Percentiles rank a stretch among this genome's conserved stretches.
These are phyloP conservation scores for Petrocephalus zakoni DNA, from an alignment of 2,113 vertebrate species.

Conservation along the genomic window DNA sequence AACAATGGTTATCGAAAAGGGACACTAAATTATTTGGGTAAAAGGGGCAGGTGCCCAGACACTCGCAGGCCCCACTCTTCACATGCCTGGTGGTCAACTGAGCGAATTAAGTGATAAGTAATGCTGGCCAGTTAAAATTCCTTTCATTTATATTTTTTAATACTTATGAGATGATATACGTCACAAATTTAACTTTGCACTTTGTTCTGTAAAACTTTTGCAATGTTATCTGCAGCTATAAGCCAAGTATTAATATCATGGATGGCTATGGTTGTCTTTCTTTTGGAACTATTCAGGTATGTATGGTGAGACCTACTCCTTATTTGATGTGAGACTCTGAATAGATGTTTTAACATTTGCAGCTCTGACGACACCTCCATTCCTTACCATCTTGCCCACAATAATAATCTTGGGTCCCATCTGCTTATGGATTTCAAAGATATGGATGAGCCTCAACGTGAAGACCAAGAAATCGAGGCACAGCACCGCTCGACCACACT, in stretches of 20 bases:
- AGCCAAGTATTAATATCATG: background rate
- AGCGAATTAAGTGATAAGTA: background rate
- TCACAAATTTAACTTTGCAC: background rate
- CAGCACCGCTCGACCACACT: constrained; percentile 64
- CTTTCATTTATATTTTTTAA: background rate
- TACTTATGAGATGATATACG: background rate
- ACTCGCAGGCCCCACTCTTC: background rate
- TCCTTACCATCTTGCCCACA: constrained; percentile 80
- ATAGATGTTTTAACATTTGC: background rate
- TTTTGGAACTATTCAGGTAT: background rate
- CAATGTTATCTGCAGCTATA: background rate
- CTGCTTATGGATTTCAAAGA: constrained; percentile 82
- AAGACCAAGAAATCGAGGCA: constrained; percentile 84
- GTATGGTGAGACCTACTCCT: background rate
- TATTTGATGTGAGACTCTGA: background rate
- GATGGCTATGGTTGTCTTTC: background rate
- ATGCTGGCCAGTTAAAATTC: background rate
- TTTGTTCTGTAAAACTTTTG: background rate
- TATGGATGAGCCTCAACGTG: constrained; percentile 80
- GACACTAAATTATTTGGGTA: background rate
- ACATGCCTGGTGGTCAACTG: background rate
- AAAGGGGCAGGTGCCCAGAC: background rate
- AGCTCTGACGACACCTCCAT: background rate
- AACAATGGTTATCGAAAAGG: background rate
- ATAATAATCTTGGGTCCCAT: constrained; percentile 87